Conservation (phyloP, 1,140 invertebrate species). For the Sycophila sp. region DNA sequence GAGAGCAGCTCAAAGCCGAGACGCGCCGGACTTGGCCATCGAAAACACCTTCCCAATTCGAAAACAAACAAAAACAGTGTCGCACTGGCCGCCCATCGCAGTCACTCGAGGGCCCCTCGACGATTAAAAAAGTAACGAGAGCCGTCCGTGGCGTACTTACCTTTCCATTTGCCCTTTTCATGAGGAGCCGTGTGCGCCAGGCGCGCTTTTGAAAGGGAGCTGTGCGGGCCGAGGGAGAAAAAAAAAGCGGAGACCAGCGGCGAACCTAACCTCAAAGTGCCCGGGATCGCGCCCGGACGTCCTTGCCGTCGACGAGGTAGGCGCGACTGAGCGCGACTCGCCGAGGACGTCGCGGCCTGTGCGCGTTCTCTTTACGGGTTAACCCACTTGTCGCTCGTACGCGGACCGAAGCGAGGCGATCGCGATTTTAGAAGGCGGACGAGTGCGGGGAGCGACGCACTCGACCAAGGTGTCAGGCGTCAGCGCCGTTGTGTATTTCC, state of each 20-base stretch:
- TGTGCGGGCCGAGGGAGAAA: neutral
- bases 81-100: too few relatives aligned
- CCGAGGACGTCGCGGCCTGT: too few relatives aligned
- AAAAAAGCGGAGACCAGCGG: neutral
- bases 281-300: neutral
- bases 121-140: too few relatives aligned
- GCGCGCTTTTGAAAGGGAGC: neutral
- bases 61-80: too few relatives aligned
- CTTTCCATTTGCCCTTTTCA: conserved; percentile 29
- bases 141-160: neutral
- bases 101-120: too few relatives aligned
- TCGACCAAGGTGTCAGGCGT: conserved; percentile 11
- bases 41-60: too few relatives aligned
- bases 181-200: neutral
- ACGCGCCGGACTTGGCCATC: too few relatives aligned
- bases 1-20: too few relatives aligned
- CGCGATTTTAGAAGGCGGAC: conserved; percentile 17
- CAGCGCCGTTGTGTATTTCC: too few relatives aligned
- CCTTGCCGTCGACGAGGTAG: neutral
- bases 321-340: conserved; percentile 23
- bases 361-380: too few relatives aligned
- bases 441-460: conserved; percentile 16
- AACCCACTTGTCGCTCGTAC: too few relatives aligned
- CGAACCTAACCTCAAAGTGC: conserved; percentile 30
- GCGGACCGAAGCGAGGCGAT: too few relatives aligned